phyloP scores from a whole-genome alignment of 2,888 invertebrate species.

The Apodemia duryi region DNA sequence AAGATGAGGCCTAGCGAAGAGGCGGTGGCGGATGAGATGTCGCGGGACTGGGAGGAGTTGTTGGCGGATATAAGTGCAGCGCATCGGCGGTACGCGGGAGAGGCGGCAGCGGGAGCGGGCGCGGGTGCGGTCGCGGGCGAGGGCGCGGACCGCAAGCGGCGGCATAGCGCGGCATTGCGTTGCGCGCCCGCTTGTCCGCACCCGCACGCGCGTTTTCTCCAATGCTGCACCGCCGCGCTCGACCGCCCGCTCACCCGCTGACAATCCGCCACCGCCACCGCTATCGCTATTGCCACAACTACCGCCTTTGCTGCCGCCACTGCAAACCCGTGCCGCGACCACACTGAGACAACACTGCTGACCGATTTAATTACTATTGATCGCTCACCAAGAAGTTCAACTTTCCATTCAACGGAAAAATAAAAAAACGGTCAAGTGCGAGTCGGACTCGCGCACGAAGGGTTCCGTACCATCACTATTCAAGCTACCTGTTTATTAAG shows the following conservation, averaged over 20 bases:
- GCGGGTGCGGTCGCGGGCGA: constrained; percentile 36
- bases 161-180: constrained; percentile 70
- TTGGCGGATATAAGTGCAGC: constrained; percentile 79
- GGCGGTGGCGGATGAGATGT: constrained; percentile 61
- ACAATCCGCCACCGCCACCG: constrained; percentile 19
- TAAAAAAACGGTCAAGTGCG: background rate
- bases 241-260: constrained; percentile 74
- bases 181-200: constrained; percentile 22
- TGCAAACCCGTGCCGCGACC: background rate
- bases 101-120: constrained; percentile 31
- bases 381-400: background rate
- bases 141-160: constrained; percentile 77
- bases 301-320: no score
- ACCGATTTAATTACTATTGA: constrained; percentile 8
- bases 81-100: constrained; percentile 68
- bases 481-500: no score
- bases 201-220: constrained; percentile 37
- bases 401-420: background rate
- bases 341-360: background rate
- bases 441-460: no score
- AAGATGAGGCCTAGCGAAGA: constrained; percentile 57
- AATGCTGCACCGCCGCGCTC: constrained; percentile 58
- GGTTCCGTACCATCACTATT: no score
- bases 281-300: background rate
- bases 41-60: constrained; percentile 81